phyloP scores from a whole-genome alignment of 2,797 vertebrate genomes.

The Rhincodon typus region DNA sequence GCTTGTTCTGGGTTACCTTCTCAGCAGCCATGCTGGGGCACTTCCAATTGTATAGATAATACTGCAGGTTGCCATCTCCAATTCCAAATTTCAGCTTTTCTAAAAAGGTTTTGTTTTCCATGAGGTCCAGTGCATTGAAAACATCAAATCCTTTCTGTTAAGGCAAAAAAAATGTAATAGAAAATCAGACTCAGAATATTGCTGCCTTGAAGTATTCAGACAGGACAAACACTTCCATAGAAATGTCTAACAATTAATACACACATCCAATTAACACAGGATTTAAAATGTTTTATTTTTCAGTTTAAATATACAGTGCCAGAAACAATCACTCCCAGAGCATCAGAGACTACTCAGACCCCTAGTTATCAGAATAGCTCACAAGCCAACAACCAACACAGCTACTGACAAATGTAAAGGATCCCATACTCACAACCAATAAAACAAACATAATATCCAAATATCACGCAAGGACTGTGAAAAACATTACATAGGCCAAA shows the following conservation, averaged over 20 bases:
- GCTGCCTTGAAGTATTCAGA: not conserved
- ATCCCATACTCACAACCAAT: too few species aligned
- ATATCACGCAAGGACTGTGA: too few species aligned
- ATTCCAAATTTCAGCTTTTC: constrained; percentile 99
- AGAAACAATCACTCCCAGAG: not conserved
- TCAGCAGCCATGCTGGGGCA: constrained; percentile 96
- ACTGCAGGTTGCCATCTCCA: constrained; percentile 97
- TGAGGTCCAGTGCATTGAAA: constrained; percentile 98
- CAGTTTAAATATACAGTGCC: not conserved
- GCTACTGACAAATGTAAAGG: too few species aligned
- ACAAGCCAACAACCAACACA: too few species aligned
- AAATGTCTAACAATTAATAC: not conserved
- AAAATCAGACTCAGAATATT: not conserved
- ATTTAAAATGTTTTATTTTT: not conserved
- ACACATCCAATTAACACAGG: not conserved
- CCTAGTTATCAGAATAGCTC: too few species aligned
- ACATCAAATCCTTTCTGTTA: constrained; percentile 95
- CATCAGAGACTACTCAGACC: too few species aligned
- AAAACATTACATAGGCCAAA: too few species aligned
- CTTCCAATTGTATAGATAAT: constrained; percentile 99
- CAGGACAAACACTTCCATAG: not conserved
- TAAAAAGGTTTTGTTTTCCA: constrained; percentile 98
- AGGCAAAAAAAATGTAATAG: not conserved
- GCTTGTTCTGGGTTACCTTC: constrained; percentile 66
- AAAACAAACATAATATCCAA: too few species aligned